These are phyloP conservation scores for Neoarius graeffei DNA, from an alignment of 2,113 vertebrate genomes.

Conservation along the genomic window DNA sequence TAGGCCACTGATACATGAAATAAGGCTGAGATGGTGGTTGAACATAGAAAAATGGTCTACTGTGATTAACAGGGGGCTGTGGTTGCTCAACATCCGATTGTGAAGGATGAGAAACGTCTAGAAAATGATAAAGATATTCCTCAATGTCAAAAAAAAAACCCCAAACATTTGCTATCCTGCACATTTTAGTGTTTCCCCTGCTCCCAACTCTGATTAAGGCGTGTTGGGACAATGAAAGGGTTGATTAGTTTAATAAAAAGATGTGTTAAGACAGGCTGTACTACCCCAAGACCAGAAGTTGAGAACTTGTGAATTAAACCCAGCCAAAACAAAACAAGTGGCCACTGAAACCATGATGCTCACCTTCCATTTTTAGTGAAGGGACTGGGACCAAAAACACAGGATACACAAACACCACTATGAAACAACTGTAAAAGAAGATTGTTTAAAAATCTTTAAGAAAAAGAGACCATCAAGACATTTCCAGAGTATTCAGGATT, in stretches of 20 bases:
- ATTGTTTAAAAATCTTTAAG: not conserved
- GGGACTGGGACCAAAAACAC: conserved; percentile 48
- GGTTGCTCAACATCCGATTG: conserved; percentile 60
- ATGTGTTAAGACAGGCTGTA: not conserved
- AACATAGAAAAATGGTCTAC: conserved; percentile 64
- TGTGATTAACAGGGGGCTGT: conserved; percentile 56
- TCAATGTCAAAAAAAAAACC: not conserved
- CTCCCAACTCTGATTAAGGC: not conserved
- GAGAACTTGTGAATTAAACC: not conserved
- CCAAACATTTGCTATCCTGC: too few relatives aligned
- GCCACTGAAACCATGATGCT: not conserved
- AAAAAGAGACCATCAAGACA: not conserved
- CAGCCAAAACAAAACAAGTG: not conserved
- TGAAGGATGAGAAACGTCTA: conserved; percentile 54
- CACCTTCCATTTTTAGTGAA: conserved; percentile 61
- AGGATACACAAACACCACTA: conserved; percentile 56
- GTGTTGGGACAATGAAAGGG: not conserved
- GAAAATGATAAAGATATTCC: not conserved
- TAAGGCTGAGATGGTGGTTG: conserved; percentile 61
- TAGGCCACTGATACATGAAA: conserved; percentile 62
- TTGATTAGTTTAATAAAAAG: too few relatives aligned
- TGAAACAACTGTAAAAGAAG: conserved; percentile 35
- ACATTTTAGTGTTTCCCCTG: not conserved
- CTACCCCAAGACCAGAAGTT: not conserved
- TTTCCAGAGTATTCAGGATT: not conserved